Percentiles rank a stretch among this genome's conserved stretches.
Conservation (phyloP, 1,140 invertebrate genomes). For the Lethocerus indicus region DNA sequence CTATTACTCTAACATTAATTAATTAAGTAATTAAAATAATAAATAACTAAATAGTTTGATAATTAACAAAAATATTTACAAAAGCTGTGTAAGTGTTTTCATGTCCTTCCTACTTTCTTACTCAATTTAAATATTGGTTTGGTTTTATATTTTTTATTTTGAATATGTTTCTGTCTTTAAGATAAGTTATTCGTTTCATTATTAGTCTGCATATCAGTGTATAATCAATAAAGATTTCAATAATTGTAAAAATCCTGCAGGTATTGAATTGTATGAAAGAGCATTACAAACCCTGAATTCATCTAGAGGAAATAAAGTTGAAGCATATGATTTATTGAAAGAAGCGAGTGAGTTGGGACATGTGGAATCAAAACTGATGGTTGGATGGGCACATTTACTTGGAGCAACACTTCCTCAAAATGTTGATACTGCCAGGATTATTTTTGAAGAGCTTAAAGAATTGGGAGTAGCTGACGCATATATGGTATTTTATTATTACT, state of each 20-base stretch:
- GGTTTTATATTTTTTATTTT: too few relatives aligned
- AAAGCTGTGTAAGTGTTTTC: too few relatives aligned
- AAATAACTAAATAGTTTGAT: too few relatives aligned
- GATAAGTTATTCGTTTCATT: too few relatives aligned
- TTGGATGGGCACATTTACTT: constrained; percentile 76
- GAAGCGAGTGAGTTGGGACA: constrained; percentile 65
- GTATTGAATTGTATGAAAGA: constrained; percentile 43
- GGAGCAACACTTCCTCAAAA: constrained; percentile 58
- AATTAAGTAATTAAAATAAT: too few relatives aligned
- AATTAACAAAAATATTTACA: too few relatives aligned
- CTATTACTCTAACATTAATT: too few relatives aligned
- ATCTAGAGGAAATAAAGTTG: constrained; percentile 40
- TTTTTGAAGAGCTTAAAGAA: constrained; percentile 59
- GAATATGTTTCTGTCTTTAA: too few relatives aligned
- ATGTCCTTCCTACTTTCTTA: too few relatives aligned
- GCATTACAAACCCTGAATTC: constrained; percentile 46
- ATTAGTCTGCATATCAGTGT: too few relatives aligned
- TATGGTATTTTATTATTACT: constrained; percentile 37
- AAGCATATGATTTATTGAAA: constrained; percentile 46
- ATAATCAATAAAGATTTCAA: too few relatives aligned
- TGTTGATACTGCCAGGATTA: constrained; percentile 50
- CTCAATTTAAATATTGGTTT: too few relatives aligned
- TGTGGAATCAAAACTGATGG: constrained; percentile 53
- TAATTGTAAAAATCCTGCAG: constrained; percentile 25
- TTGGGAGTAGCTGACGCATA: constrained; percentile 75